A percentile compares a stretch with the other conserved stretches of the same genome.
Conservation (phyloP, 2,113 vertebrate genomes). For the Eulemur macaco region DNA sequence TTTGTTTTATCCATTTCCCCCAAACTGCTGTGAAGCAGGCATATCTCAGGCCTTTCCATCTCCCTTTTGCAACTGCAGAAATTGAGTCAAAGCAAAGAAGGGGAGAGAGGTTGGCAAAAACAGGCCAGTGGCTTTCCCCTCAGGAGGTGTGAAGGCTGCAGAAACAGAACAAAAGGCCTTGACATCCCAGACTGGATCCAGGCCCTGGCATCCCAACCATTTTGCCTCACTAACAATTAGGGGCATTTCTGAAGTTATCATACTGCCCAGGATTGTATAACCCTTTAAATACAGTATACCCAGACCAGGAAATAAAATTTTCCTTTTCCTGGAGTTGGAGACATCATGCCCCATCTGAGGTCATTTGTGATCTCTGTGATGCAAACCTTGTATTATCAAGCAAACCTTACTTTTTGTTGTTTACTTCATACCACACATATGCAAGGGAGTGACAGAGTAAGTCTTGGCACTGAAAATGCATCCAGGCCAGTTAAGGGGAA, state of each 20-base stretch:
- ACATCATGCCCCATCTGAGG: not conserved
- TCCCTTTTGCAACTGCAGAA: not conserved
- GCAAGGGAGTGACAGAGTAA: not conserved
- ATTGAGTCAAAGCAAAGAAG: not conserved
- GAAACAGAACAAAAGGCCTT: not conserved
- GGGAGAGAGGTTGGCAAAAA: not conserved
- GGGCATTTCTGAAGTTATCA: not conserved
- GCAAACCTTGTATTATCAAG: not conserved
- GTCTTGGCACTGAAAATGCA: not conserved
- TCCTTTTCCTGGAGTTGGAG: not conserved
- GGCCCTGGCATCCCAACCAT: not conserved
- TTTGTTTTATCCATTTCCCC: constrained; percentile 13
- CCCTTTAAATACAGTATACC: not conserved
- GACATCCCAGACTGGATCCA: not conserved
- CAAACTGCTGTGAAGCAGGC: not conserved
- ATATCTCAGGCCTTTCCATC: not conserved
- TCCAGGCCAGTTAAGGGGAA: not conserved
- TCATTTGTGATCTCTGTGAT: not conserved
- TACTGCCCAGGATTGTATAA: not conserved
- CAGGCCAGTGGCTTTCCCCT: not conserved
- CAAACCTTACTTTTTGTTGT: not conserved
- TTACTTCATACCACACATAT: not conserved
- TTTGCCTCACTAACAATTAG: not conserved
- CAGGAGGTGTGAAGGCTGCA: not conserved
- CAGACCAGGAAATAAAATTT: not conserved